Conservation (phyloP, 2,888 invertebrate genomes). For the Ferrisia virgata region DNA sequence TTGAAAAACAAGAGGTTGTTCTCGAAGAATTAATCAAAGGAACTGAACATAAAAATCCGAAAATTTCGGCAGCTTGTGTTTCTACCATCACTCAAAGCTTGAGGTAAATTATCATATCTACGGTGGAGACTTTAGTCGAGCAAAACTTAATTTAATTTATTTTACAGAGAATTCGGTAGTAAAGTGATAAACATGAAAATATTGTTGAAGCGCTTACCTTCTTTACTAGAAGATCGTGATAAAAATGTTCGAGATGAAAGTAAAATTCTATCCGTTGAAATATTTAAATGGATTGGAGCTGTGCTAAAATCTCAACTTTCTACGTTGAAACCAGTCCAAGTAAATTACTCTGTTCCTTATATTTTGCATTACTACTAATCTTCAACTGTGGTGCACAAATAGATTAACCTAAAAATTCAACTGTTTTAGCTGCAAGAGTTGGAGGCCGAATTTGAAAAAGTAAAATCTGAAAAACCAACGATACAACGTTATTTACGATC, state of each 20-base stretch:
- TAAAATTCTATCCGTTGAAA: constrained; percentile 85
- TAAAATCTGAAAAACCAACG: constrained; percentile 62
- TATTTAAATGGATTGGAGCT: constrained; percentile 84
- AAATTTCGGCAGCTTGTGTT: constrained; percentile 83
- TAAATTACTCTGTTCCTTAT: constrained; percentile 48
- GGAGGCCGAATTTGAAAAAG: constrained; percentile 80
- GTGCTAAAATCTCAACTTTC: constrained; percentile 77
- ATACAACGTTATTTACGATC: constrained; percentile 76
- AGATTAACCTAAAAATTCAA: neutral
- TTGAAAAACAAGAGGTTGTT: constrained; percentile 88
- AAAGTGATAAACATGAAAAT: constrained; percentile 87
- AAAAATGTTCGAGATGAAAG: constrained; percentile 88
- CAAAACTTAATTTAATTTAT: constrained; percentile 47
- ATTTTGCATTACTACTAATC: neutral
- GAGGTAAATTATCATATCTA: constrained; percentile 53
- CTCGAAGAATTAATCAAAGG: constrained; percentile 90
- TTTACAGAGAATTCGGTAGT: constrained; percentile 76
- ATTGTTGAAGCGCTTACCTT: constrained; percentile 80
- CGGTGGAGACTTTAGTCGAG: neutral
- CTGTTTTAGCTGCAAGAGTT: constrained; percentile 69
- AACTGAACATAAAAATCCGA: constrained; percentile 93
- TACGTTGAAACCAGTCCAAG: constrained; percentile 81
- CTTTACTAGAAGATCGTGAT: constrained; percentile 85
- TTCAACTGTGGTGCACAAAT: neutral
- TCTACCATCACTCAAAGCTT: constrained; percentile 71